Conservation (phyloP, 2,113 vertebrate species). For the Edolisoma coerulescens region DNA sequence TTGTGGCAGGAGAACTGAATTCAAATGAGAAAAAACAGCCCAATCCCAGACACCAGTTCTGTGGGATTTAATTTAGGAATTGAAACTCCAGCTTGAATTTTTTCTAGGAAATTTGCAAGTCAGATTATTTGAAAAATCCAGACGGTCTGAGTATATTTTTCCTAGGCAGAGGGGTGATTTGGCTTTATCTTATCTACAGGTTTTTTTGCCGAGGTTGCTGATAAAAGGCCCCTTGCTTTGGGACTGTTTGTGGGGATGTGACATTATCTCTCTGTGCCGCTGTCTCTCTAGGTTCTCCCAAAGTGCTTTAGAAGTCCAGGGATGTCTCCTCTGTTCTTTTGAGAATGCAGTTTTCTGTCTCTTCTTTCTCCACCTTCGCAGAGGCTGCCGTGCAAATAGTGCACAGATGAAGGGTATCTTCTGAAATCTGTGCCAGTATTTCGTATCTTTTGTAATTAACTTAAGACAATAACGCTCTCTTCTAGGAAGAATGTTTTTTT, state of each 20-base stretch:
- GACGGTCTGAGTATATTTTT: not conserved
- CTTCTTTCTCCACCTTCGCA: not conserved
- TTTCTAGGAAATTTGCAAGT: constrained; percentile 30
- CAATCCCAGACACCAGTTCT: not conserved
- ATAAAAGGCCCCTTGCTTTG: not conserved
- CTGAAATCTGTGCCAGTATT: not conserved
- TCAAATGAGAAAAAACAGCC: not conserved
- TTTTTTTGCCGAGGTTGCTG: not conserved
- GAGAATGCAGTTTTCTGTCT: not conserved
- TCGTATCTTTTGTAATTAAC: constrained; percentile 3
- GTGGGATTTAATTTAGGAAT: constrained; percentile 18
- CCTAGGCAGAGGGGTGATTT: not conserved
- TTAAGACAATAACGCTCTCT: not conserved
- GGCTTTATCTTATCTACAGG: not conserved
- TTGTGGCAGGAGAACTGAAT: not conserved
- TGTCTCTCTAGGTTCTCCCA: not conserved
- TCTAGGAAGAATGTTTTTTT: not conserved
- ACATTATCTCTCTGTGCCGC: not conserved
- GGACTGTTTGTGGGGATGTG: not conserved
- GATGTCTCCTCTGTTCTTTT: not conserved
- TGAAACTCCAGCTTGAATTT: not conserved
- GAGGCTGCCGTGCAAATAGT: not conserved
- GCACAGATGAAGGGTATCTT: not conserved
- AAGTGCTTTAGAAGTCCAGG: not conserved
- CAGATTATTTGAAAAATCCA: constrained; percentile 25